A percentile compares a stretch with the other conserved stretches of the same genome.
These are phyloP conservation scores for Cyprinodon diabolis DNA, from an alignment of 2,797 vertebrate species.

Conservation along the genomic window DNA sequence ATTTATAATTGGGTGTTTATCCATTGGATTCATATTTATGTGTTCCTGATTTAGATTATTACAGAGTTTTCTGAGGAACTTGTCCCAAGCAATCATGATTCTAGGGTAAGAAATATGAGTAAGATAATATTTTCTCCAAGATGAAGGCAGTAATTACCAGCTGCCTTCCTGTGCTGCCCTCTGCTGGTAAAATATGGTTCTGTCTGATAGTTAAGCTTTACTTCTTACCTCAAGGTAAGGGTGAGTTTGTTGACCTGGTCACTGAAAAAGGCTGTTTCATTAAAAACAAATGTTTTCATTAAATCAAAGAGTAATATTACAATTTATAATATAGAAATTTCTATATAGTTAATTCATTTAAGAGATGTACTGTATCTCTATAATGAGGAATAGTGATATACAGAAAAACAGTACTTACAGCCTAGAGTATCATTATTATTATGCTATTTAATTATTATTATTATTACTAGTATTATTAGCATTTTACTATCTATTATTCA, in stretches of 20 bases:
- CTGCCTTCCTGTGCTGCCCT: slow-evolving; percentile 53
- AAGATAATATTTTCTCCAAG: neutral
- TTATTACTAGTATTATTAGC: too few relatives aligned
- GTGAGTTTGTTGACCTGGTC: neutral
- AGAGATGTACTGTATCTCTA: too few relatives aligned
- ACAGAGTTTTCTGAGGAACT: neutral
- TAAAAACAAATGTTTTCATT: neutral
- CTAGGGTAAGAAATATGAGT: neutral
- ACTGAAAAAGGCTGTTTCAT: neutral
- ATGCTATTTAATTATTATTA: too few relatives aligned
- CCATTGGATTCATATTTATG: too few relatives aligned
- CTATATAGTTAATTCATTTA: too few relatives aligned
- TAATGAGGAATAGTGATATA: too few relatives aligned
- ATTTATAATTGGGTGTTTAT: too few relatives aligned
- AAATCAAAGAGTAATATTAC: neutral
- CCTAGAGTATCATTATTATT: too few relatives aligned
- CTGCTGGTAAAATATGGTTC: slow-evolving; percentile 47
- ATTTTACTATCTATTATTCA: too few relatives aligned
- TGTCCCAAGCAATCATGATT: neutral
- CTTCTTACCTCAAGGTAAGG: neutral
- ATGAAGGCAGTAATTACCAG: slow-evolving; percentile 2
- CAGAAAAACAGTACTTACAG: too few relatives aligned
- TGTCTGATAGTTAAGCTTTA: neutral
- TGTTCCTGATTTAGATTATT: neutral
- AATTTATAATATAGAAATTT: too few relatives aligned